Percentiles rank a stretch among this genome's conserved stretches.
These are phyloP conservation scores for Labia minor DNA, from an alignment of 2,888 invertebrate species.

Conservation along the genomic window DNA sequence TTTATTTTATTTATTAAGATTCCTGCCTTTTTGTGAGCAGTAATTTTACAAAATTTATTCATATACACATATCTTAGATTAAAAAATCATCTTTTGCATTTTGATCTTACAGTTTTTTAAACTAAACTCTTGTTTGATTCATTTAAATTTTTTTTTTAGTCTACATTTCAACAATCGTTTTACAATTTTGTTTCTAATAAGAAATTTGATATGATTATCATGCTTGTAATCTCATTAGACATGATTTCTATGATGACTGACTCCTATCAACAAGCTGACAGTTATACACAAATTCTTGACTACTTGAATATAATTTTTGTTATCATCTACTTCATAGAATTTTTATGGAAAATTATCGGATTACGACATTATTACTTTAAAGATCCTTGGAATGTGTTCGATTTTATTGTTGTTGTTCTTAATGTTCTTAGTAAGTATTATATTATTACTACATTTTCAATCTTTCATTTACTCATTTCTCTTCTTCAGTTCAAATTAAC, in stretches of 20 bases:
- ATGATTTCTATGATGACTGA: slow-evolving; percentile 47
- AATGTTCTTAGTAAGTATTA: slow-evolving; percentile 41
- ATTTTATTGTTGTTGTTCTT: slow-evolving; percentile 45
- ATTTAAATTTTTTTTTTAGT: slow-evolving; percentile 35
- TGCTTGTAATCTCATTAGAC: slow-evolving; percentile 45
- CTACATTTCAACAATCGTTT: slow-evolving; percentile 40
- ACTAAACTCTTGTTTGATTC: no score
- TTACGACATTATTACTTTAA: slow-evolving; percentile 46
- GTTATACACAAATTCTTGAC: slow-evolving; percentile 32
- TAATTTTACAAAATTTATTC: no score
- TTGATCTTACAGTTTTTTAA: no score
- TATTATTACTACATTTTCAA: slow-evolving; percentile 26
- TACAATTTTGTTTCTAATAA: slow-evolving; percentile 45
- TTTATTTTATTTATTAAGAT: no score
- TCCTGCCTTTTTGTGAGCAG: no score
- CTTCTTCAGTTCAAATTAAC: slow-evolving; percentile 19
- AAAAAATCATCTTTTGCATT: no score
- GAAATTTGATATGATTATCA: slow-evolving; percentile 47
- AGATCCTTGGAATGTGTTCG: slow-evolving; percentile 48
- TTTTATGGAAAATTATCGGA: slow-evolving; percentile 43
- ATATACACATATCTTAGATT: no score
- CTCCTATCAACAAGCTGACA: slow-evolving; percentile 37
- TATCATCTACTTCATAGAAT: slow-evolving; percentile 44
- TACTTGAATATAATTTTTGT: slow-evolving; percentile 43
- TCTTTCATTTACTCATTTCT: slow-evolving; percentile 20